phyloP scores from a whole-genome alignment of 2,113 vertebrate genomes.

The Psilopsiagon aurifrons region DNA sequence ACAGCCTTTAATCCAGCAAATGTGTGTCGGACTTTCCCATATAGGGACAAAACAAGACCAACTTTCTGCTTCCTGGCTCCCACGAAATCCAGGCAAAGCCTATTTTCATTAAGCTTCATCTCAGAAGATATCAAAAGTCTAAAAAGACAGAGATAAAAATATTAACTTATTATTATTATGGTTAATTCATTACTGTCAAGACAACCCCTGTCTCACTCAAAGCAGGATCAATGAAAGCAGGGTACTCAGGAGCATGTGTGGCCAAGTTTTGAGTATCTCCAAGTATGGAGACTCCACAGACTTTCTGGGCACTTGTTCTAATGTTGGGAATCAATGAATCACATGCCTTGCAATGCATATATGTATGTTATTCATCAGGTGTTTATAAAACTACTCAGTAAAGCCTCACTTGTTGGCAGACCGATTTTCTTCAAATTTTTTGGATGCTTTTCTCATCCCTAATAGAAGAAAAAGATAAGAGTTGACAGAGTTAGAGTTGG shows the following conservation, averaged over 20 bases:
- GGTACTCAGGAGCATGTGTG: not conserved
- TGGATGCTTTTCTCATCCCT: not conserved
- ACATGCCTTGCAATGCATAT: not conserved
- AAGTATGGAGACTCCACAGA: not conserved
- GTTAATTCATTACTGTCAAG: not conserved
- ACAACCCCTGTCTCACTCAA: not conserved
- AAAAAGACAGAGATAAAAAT: constrained; percentile 19
- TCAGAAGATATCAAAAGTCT: constrained; percentile 76
- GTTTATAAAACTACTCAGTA: not conserved
- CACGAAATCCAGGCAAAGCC: constrained; percentile 20
- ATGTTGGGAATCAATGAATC: not conserved
- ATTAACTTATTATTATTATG: not conserved
- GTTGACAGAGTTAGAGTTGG: not conserved
- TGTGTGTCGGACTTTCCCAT: constrained; percentile 74
- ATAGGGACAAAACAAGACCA: constrained; percentile 67
- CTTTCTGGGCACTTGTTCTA: not conserved
- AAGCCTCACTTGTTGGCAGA: not conserved
- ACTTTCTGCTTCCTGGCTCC: constrained; percentile 36
- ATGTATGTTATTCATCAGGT: not conserved
- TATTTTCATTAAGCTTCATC: constrained; percentile 66
- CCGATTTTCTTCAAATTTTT: not conserved
- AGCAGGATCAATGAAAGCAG: not conserved
- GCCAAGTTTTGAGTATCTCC: not conserved
- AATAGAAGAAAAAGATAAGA: not conserved
- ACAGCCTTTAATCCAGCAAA: constrained; percentile 61